Evolutionary conservation across 2,888 invertebrate species (phyloP), one percentile per base, ranked within the genome.

Genomic region (Catotricha subobsoleta): DNA sequence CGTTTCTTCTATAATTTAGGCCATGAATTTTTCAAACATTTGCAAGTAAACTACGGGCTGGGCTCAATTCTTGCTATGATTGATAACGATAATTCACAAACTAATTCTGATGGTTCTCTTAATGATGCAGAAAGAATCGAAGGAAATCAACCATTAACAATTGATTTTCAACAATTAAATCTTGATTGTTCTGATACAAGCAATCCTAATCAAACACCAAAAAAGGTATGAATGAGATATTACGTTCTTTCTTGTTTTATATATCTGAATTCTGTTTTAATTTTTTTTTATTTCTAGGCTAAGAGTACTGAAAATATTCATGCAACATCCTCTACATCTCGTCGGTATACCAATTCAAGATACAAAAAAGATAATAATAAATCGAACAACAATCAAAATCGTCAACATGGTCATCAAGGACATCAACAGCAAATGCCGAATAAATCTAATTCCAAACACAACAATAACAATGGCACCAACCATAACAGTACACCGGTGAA

Each of bases 1-100:
- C 20, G 33, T 18, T 40, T 40, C 21, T 40, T 33, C n/a, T 40
- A 40, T 33, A 40, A 40, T 33, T 33, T 40, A n/a, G 40, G 40
- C 8, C 5, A 20, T 19, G 40, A 40, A 19, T 39, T 30, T n/a
- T 27, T 7, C 13, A 29, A 39, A 21, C 20, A 30, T 6, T 39
- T 30, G n/a, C 39, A 39, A 31, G 6, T 21, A 13, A 15, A 19
- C 7, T 20, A 39, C 16, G 39, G 29, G 3, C 7, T 3, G n/a
- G 34, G 34, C 6, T 13, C 12, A 34, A 3, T 34, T 6, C 20
- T 34, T 19, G 34, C 34, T 20, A 34, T 34, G 34, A 34, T 34
- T 9, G 34, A 34, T n/a, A 21, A 21, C 21, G 34, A 34, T 4
- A n/a, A 13, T 20, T 34, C 20, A 13, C 20, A 8, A 7, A 10